Evolutionary conservation across 2,888 invertebrate genomes (phyloP).

Genomic region (Scaptomyza flava): DNA sequence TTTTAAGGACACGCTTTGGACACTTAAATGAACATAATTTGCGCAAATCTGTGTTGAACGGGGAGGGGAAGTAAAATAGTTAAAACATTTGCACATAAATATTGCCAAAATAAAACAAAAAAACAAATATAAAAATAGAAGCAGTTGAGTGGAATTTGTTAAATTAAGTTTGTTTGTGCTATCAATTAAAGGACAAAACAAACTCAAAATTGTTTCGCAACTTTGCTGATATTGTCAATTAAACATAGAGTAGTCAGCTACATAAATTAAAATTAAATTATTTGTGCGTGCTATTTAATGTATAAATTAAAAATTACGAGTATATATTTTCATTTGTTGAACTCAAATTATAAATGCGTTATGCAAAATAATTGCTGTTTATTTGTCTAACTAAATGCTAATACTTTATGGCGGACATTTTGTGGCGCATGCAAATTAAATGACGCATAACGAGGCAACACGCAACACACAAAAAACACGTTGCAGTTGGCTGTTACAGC

Average conservation of each 20-base stretch:
- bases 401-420: conserved; percentile 63
- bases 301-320: conserved; percentile 54
- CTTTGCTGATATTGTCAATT: conserved; percentile 30
- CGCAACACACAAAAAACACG: conserved; percentile 3
- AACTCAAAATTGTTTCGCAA: conserved; percentile 29
- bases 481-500: not conserved
- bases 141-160: conserved; percentile 19
- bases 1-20: conserved; percentile 75
- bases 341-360: conserved; percentile 65
- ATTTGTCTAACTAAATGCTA: conserved; percentile 66
- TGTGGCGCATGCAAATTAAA: conserved; percentile 68
- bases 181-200: conserved; percentile 48
- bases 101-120: conserved; percentile 11
- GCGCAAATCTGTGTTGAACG: conserved; percentile 69
- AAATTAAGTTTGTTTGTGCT: conserved; percentile 36
- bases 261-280: conserved; percentile 62
- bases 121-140: conserved; percentile 1
- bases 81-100: conserved; percentile 53
- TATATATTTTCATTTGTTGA: conserved; percentile 38
- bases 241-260: conserved; percentile 28
- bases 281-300: conserved; percentile 54
- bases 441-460: conserved; percentile 65
- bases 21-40: conserved; percentile 77
- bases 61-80: conserved; percentile 50
- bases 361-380: conserved; percentile 64